Percentiles rank a stretch among this genome's conserved stretches.
Evolutionary conservation across 2,113 vertebrate genomes (phyloP).

Genomic region (Silurus asotus): DNA sequence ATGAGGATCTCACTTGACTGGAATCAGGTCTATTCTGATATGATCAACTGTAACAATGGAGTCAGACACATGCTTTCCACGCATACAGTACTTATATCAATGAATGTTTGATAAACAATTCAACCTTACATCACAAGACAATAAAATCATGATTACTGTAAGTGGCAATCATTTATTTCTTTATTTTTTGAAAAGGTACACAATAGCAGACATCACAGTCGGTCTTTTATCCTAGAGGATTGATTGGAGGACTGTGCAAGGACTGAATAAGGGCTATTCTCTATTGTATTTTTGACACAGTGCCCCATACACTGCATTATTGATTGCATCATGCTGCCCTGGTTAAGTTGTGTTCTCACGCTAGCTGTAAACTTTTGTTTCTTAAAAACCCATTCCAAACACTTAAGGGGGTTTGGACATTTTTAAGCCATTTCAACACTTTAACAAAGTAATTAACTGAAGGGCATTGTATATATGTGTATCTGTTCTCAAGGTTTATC

Average conservation of each 20-base stretch:
- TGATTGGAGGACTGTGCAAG: slow-evolving; percentile 47
- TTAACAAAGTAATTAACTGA: background rate
- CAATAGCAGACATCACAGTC: slow-evolving; percentile 36
- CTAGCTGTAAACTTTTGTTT: slow-evolving; percentile 42
- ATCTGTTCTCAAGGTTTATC: slow-evolving; percentile 40
- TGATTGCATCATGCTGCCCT: slow-evolving; percentile 52
- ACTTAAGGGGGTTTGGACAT: slow-evolving; percentile 31
- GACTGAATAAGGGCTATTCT: slow-evolving; percentile 51
- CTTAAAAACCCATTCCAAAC: slow-evolving; percentile 7
- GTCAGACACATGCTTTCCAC: background rate
- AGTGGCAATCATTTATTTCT: background rate
- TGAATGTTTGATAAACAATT: background rate
- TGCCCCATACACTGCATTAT: slow-evolving; percentile 50
- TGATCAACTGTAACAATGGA: slow-evolving; percentile 28
- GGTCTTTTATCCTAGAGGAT: slow-evolving; percentile 43
- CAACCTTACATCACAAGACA: background rate
- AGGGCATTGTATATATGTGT: background rate
- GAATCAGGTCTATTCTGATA: slow-evolving; percentile 40
- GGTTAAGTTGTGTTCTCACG: slow-evolving; percentile 46
- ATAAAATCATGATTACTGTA: background rate
- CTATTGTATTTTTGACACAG: slow-evolving; percentile 50
- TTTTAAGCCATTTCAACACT: slow-evolving; percentile 15
- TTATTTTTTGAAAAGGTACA: slow-evolving; percentile 12
- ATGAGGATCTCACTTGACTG: background rate
- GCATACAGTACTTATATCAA: background rate